Conservation (phyloP, 2,888 invertebrate genomes). For the Hydraecia micacea region DNA sequence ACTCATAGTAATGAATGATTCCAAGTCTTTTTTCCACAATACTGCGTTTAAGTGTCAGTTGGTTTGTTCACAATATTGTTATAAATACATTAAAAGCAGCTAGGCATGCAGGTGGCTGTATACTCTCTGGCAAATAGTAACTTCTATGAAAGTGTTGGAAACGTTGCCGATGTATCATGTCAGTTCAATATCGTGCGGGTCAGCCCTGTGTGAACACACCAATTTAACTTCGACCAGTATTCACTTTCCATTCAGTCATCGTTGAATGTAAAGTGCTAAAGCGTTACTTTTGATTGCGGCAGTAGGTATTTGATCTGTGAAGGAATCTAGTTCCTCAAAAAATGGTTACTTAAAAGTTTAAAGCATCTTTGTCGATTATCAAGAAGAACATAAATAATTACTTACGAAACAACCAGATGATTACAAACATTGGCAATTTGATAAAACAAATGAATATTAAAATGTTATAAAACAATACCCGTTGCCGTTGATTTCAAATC, state of each 20-base stretch:
- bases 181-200: conserved; percentile 21
- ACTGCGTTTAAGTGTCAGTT: background rate
- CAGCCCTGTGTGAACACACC: conserved; percentile 2
- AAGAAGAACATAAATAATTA: background rate
- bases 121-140: background rate
- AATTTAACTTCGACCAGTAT: conserved; percentile 20
- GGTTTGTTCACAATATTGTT: background rate
- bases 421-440: background rate
- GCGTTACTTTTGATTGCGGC: background rate
- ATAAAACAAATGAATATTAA: background rate
- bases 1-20: too few relatives aligned
- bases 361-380: background rate
- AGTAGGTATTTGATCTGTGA: too few relatives aligned
- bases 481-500: background rate
- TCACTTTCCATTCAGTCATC: conserved; percentile 3
- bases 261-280: background rate
- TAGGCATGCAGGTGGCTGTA: background rate
- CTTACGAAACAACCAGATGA: background rate
- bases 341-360: background rate
- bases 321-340: too few relatives aligned
- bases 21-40: background rate
- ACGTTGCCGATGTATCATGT: background rate
- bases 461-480: background rate
- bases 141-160: background rate
- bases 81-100: background rate